Evolutionary conservation across 1,140 invertebrate species (phyloP).

Genomic region (Armadillidium nasatum): DNA sequence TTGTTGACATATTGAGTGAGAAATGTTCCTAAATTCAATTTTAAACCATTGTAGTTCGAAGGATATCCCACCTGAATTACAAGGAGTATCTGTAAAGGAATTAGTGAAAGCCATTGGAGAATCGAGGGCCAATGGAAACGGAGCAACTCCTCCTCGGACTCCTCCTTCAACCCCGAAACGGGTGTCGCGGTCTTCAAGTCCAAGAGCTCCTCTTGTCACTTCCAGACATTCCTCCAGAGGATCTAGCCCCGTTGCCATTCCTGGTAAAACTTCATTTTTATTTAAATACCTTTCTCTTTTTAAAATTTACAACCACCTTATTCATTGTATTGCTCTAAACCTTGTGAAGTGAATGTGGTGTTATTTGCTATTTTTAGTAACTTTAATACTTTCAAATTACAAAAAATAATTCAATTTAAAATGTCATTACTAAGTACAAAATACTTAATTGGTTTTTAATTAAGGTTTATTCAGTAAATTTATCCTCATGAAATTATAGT

Average conservation of each 20-base stretch:
- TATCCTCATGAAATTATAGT: no score
- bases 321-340: background rate
- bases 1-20: no score
- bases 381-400: no score
- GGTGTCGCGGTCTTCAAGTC: constrained; percentile 48
- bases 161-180: constrained; percentile 54
- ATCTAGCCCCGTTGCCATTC: constrained; percentile 58
- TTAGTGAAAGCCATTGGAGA: constrained; percentile 73
- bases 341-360: no score
- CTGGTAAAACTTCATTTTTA: constrained; percentile 53
- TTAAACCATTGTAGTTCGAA: constrained; percentile 48
- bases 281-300: background rate
- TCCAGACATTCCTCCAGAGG: constrained; percentile 37
- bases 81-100: constrained; percentile 71
- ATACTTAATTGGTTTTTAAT: no score
- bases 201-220: constrained; percentile 24
- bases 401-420: no score
- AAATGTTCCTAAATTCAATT: no score
- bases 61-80: constrained; percentile 61
- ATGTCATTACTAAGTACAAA: no score
- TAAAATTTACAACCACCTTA: background rate
- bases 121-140: constrained; percentile 70
- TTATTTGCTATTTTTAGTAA: no score
- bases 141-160: constrained; percentile 64
- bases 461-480: no score